Conservation (phyloP, 2,888 invertebrate genomes). For the Xanthorhoe designata region DNA sequence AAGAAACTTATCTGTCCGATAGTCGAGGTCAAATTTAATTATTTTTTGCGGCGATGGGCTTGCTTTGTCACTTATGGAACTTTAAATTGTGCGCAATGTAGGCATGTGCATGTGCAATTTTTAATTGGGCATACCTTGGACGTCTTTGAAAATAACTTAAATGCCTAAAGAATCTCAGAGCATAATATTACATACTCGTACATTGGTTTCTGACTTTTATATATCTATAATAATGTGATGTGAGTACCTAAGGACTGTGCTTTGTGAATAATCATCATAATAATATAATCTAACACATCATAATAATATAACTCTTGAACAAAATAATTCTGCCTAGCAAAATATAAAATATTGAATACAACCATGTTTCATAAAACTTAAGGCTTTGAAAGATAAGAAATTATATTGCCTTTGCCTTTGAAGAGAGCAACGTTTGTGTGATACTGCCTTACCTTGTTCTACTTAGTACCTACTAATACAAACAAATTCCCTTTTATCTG, state of each 20-base stretch:
- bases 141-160: too few relatives aligned
- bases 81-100: background rate
- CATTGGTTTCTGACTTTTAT: too few relatives aligned
- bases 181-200: too few relatives aligned
- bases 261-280: constrained; percentile 1
- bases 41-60: too few relatives aligned
- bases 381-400: constrained; percentile 35
- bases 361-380: constrained; percentile 29
- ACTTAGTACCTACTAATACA: constrained; percentile 60
- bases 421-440: constrained; percentile 43
- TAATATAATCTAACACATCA: background rate
- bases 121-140: too few relatives aligned
- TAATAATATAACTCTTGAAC: background rate
- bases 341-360: constrained; percentile 20
- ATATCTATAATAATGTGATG: too few relatives aligned
- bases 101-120: too few relatives aligned
- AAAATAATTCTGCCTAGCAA: constrained; percentile 14
- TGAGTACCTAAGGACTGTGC: background rate
- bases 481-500: constrained; percentile 62
- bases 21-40: too few relatives aligned
- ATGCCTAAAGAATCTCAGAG: too few relatives aligned
- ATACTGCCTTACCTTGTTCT: constrained; percentile 52
- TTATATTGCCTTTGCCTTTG: constrained; percentile 41
- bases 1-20: too few relatives aligned
- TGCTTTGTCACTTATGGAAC: too few relatives aligned